Evolutionary conservation across 1,140 invertebrate genomes (phyloP).

Genomic region (Archivesica marissinica): DNA sequence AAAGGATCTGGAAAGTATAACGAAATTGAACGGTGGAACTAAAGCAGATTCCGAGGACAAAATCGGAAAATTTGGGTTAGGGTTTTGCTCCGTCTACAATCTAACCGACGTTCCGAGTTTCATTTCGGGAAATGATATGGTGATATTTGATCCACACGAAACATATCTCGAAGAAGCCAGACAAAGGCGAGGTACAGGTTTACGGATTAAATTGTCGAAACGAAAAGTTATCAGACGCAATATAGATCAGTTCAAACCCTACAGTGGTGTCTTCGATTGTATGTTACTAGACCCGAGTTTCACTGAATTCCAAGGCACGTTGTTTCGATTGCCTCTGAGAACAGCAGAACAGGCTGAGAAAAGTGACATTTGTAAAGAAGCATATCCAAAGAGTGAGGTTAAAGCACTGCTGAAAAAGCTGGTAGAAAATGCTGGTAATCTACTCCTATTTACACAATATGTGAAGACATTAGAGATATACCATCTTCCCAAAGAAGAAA

Average conservation of each 20-base stretch:
- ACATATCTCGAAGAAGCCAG: conserved; percentile 69
- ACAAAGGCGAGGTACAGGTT: neutral
- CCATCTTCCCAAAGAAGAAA: conserved; percentile 61
- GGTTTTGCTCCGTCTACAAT: conserved; percentile 81
- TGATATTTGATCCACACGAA: conserved; percentile 80
- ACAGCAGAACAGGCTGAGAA: conserved; percentile 65
- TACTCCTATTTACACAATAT: conserved; percentile 75
- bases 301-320: conserved; percentile 68
- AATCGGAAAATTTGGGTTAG: conserved; percentile 79
- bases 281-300: conserved; percentile 28
- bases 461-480: conserved; percentile 67
- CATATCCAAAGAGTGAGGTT: conserved; percentile 67
- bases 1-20: conserved; percentile 72
- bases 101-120: conserved; percentile 80
- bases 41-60: conserved; percentile 73
- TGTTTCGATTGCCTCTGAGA: conserved; percentile 75
- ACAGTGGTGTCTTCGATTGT: conserved; percentile 71
- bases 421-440: conserved; percentile 59
- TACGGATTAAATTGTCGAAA: conserved; percentile 59
- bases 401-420: conserved; percentile 65
- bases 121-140: conserved; percentile 72
- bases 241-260: conserved; percentile 75
- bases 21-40: conserved; percentile 75
- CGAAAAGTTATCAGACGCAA: conserved; percentile 57
- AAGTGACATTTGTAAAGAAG: conserved; percentile 72